Evolutionary conservation across 2,888 invertebrate species (phyloP), one percentile per base, ranked within the genome.

Genomic region (Drosophila formosana): DNA sequence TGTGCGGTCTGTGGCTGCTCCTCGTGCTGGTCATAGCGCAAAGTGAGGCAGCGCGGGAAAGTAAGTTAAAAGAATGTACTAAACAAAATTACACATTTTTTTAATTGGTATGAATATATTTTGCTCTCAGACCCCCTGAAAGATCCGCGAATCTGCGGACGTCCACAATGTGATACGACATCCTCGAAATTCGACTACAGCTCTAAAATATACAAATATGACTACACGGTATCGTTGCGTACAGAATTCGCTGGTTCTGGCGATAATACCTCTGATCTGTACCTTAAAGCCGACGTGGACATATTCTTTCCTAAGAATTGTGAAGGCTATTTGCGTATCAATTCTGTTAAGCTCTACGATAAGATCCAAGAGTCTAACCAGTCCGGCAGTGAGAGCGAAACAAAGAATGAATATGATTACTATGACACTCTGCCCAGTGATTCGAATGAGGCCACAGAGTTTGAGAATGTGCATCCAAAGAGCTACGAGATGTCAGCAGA

Each of bases 131-230:
- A 95, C 94, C 95, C 95, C 2, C 92, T 96, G 4, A 95, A 95
- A 92, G 94, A 96, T 92, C 95, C 95, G 0, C 94, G 94, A 76
- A 95, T 95, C 82, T 96, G 96, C 90, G 96, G 96, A 34, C 92
- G 94, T 50, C 96, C 96, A 37, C 93, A 94, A 76, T 96, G 96
- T 90, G 93, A 93, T 88, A 26, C 52, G 2, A 4, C 37, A 37
- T 37, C 37, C 4, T n/a, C 37, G 0, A 93, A 93, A 78, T 93
- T 92, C 47, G 85, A 72, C 6, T 93, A 90, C 55, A 78, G 66
- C 9, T 87, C 89, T 7, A 76, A 78, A 30, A 66, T 90, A 5
- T 96, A 96, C 90, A 93, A 94, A 83, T 97, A 97, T 92, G 94
- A 94, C 51, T 97, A 97, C 90, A 94, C 94, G 79, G 94, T 96